A percentile compares a stretch with the other conserved stretches of the same genome.
phyloP scores from a whole-genome alignment of 2,888 invertebrate species.

The Tenthredo distinguenda region DNA sequence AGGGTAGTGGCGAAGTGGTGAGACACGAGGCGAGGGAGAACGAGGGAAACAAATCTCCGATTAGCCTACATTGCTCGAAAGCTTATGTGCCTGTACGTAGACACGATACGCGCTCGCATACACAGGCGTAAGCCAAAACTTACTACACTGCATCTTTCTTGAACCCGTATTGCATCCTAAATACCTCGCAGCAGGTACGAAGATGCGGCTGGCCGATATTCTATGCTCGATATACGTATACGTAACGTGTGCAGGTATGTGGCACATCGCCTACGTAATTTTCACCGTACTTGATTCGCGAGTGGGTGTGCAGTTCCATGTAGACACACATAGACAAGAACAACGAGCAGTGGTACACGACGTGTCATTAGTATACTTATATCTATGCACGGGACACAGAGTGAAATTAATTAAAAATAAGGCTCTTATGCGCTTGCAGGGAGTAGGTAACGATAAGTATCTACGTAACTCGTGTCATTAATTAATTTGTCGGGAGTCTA shows the following conservation, averaged over 20 bases:
- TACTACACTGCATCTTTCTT: not conserved
- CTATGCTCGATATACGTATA: not conserved
- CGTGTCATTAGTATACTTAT: not conserved
- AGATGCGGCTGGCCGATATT: not conserved
- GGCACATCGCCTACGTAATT: not conserved
- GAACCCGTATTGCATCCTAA: not conserved
- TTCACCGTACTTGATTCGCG: not conserved
- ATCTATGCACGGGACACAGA: not conserved
- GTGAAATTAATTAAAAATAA: slow-evolving; percentile 25
- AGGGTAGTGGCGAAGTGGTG: slow-evolving; percentile 18
- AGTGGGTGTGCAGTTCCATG: not conserved
- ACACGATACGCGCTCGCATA: not conserved
- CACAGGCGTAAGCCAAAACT: not conserved
- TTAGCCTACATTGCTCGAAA: slow-evolving; percentile 69
- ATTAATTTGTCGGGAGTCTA: slow-evolving; percentile 1
- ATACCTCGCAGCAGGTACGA: not conserved
- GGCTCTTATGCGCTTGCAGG: not conserved
- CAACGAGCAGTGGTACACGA: not conserved
- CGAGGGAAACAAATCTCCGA: slow-evolving; percentile 65
- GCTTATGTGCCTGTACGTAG: slow-evolving; percentile 56
- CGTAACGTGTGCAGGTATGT: not conserved
- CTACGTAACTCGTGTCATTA: not conserved
- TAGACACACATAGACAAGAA: not conserved
- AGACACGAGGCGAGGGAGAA: slow-evolving; percentile 39
- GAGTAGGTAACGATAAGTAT: not conserved